Evolutionary conservation across 2,113 vertebrate species (phyloP).

Genomic region (Cervus canadensis): DNA sequence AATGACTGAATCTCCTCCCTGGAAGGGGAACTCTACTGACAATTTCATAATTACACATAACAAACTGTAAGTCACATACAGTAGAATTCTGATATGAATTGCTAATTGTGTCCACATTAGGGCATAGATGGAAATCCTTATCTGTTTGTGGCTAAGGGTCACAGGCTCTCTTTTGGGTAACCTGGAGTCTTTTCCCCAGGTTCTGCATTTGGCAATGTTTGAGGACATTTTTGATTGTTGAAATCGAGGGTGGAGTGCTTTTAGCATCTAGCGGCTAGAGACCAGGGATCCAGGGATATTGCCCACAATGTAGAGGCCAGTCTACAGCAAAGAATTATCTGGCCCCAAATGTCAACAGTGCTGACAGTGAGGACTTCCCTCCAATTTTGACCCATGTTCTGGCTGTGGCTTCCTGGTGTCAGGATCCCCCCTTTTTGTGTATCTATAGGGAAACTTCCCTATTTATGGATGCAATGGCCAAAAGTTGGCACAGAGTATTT

Average conservation of each 20-base stretch:
- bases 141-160: neutral
- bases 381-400: neutral
- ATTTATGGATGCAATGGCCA: neutral
- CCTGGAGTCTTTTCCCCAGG: neutral
- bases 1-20: neutral
- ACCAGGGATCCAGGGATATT: neutral
- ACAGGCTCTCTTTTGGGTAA: rapidly evolving
- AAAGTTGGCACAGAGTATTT: no score
- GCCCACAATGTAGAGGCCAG: no score
- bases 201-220: neutral
- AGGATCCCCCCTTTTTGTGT: no score
- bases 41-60: neutral
- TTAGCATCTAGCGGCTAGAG: neutral
- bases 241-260: neutral
- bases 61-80: neutral
- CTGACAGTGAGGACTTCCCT: neutral
- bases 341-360: neutral
- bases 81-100: neutral
- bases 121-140: neutral
- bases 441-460: neutral
- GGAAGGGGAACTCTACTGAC: neutral
- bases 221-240: neutral
- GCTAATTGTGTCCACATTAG: neutral
- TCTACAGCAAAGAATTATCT: neutral
- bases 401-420: neutral